Evolutionary conservation across 2,113 vertebrate genomes (phyloP).

Genomic region (Aramus guarauna): DNA sequence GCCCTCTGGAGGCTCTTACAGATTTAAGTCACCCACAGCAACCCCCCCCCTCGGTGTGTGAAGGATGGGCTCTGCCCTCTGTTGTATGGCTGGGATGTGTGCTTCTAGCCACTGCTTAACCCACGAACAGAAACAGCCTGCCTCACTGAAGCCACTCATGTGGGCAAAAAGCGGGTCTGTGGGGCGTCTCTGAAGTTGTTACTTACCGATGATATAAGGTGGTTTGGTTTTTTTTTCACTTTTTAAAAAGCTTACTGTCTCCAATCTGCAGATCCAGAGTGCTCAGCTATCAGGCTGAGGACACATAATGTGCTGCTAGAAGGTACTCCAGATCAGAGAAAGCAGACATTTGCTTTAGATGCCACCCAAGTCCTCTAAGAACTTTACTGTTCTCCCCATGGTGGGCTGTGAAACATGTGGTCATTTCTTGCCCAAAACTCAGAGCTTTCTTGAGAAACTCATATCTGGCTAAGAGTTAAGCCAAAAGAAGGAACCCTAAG

Average conservation of each 20-base stretch:
- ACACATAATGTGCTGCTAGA: neutral
- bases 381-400: neutral
- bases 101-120: neutral
- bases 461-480: neutral
- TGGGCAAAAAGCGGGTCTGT: neutral
- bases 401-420: neutral
- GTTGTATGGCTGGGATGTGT: neutral
- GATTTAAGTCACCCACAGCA: neutral
- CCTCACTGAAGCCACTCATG: neutral
- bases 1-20: neutral
- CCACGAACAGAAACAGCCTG: neutral
- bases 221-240: neutral
- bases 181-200: neutral
- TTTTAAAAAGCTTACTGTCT: neutral
- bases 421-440: neutral
- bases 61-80: neutral
- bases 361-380: neutral
- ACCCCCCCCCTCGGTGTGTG: accelerated
- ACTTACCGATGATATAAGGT: neutral
- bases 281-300: neutral
- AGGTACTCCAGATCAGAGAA: neutral
- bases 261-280: neutral
- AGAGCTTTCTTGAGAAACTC: neutral
- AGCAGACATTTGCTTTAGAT: neutral
- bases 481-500: neutral